phyloP scores from a whole-genome alignment of 64 coral and sea anemone genomes.

The Dendronephthya gigantea region DNA sequence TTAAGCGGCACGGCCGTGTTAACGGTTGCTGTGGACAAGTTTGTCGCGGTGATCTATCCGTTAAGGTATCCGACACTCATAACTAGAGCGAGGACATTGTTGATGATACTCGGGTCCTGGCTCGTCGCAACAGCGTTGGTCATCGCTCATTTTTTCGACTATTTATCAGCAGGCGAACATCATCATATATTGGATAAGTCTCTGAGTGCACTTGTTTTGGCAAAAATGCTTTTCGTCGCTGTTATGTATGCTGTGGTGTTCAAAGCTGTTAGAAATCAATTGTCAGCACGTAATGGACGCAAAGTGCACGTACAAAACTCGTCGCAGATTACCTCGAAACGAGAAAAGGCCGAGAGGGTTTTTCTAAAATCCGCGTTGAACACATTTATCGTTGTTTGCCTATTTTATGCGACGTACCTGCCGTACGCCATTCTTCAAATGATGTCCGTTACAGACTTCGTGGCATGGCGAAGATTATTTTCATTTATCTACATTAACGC shows the following conservation, averaged over 20 bases:
- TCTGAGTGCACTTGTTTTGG: not conserved
- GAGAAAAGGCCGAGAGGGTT: not conserved
- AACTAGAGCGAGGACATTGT: not conserved
- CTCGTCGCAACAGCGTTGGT: not conserved
- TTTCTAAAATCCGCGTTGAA: not conserved
- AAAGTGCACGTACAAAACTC: not conserved
- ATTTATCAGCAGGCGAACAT: not conserved
- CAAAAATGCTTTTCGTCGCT: not conserved
- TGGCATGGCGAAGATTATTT: not conserved
- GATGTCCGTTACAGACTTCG: not conserved
- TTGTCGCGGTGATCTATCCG: not conserved
- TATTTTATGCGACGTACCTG: not conserved
- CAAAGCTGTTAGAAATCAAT: not conserved
- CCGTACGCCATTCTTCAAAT: slow-evolving; percentile 2
- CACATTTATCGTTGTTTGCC: not conserved
- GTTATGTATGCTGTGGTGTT: not conserved
- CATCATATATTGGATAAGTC: slow-evolving; percentile 4
- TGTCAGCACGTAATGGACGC: not conserved
- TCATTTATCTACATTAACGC: slow-evolving; percentile 5
- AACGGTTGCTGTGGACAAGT: not conserved
- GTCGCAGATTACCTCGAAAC: not conserved
- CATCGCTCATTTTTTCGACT: not conserved
- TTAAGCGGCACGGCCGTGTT: not conserved
- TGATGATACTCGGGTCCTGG: not conserved
- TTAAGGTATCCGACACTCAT: not conserved